Evolutionary conservation across 2,797 vertebrate genomes (phyloP), one percentile per base, ranked within the genome.

Genomic region (Ataeniobius toweri): DNA sequence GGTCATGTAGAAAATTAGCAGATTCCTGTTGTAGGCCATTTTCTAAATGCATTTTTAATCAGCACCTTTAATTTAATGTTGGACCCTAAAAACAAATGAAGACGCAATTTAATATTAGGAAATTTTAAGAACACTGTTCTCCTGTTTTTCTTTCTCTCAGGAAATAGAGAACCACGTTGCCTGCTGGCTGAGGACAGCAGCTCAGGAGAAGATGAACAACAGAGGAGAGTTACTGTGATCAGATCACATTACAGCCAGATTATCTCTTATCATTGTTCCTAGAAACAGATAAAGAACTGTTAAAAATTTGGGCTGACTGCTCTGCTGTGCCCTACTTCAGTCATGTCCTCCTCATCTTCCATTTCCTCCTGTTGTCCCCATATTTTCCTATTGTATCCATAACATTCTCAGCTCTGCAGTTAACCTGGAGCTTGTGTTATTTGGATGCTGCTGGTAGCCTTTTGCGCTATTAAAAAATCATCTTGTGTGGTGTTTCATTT

Each of bases 131-230:
- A 67, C 50, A 2, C 44, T 69, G 24, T n/a, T 71, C 78, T 80
- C 12, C 55, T 71, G 8, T 80, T 51, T 65, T 80, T 87, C 28
- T 14, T 14, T 74, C 72, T 74, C 51, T 73, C 82, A 95, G 95
- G 93, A 91, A 84, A 95, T 95, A 82, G 87, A 93, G 88, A 85
- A 61, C 1, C 90, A 76, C 6, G 94, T 95, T 78, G 59, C 82
- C 69, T 28, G 36, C 24, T 95, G 95, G 95, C 87, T 95, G 86
- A 93, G 89, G 88, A 79, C n/a, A 24, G 94, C 93, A 3, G 85
- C 81, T 20, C 70, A 71, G 83, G 80, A 90, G 84, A 51, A 51
- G 74, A 74, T 55, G 71, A 69, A 61, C 59, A 80, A 82, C 67
- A 74, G 53, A 59, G 44, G 24, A 69, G 12, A 24, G 14, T 26